A percentile compares a stretch with the other conserved stretches of the same genome.
These are phyloP conservation scores for Chelon labrosus DNA, from an alignment of 2,797 vertebrate genomes.

Conservation along the genomic window DNA sequence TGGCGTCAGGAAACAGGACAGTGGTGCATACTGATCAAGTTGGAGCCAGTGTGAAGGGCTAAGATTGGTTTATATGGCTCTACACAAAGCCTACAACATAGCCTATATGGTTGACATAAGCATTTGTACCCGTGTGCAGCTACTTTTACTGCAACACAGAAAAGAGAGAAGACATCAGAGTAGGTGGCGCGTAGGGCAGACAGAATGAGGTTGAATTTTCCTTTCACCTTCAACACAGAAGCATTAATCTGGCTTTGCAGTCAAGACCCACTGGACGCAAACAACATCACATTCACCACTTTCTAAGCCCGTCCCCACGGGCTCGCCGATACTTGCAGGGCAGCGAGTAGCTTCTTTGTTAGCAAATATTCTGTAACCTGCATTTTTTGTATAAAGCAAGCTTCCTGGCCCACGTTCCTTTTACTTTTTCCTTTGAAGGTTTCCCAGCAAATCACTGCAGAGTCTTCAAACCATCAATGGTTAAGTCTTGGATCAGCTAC, in stretches of 20 bases:
- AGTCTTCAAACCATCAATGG: conserved; percentile 7
- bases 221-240: too few species aligned
- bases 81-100: too few species aligned
- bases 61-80: neutral
- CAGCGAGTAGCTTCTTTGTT: conserved; percentile 13
- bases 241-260: neutral
- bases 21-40: conserved; percentile 5
- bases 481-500: conserved; percentile 18
- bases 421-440: conserved; percentile 14
- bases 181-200: too few species aligned
- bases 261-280: conserved; percentile 9
- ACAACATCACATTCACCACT: conserved; percentile 10
- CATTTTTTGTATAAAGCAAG: conserved; percentile 10
- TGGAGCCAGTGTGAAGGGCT: neutral
- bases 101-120: too few species aligned
- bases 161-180: too few species aligned
- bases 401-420: conserved; percentile 7
- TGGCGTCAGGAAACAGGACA: conserved; percentile 12
- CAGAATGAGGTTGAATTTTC: too few species aligned
- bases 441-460: conserved; percentile 5
- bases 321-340: conserved; percentile 14
- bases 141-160: too few species aligned
- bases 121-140: too few species aligned
- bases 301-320: neutral
- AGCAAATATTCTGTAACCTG: conserved; percentile 12